Base-by-base conservation (phyloP, 2,113 vertebrate species). In the Antigone vipio region DNA sequence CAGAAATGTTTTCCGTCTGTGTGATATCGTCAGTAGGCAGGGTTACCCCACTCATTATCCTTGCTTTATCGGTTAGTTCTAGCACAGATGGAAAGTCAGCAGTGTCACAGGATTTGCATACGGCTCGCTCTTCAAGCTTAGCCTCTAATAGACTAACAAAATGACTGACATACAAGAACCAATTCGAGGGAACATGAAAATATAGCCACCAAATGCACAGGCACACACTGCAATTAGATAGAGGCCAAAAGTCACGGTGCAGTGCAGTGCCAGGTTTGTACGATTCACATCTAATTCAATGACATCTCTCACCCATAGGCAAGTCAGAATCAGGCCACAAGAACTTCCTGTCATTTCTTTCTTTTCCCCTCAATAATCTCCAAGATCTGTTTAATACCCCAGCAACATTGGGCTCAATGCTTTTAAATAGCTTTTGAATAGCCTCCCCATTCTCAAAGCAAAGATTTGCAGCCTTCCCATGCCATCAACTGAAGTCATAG, bases 21-120 rank as follows among this genome's bases (percentile, higher is more conserved):
- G 27, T 2, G 9, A n/a, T 75, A 74, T 22, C 2, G 0, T 44
- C 42, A 23, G 62, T 45, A 72, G 53, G 40, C 27, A 81, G 34
- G 26, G 38, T 86, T 59, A 71, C 22, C 50, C 55, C 22, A 49
- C 11, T 76, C 11, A 0, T 44, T 73, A 49, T 58, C 62, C 18
- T 85, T 79, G 34, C 34, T 63, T 44, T 91, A 23, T 58, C 1
- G 0, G 35, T 66, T 73, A 74, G 45, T 76, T 53, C 67, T 69
- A 66, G 45, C 78, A 66, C 62, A 80, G 67, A 93, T 62, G 67
- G 81, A 89, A 95, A 93, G 77, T 66, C 89, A 69, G 18, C 40
- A 73, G 5, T 82, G 81, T 83, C 82, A 93, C 50, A 58, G 71
- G 55, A 96, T 94, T 94, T 95, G 66, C 92, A 74, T 80, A 66